Evolutionary conservation across 1,140 invertebrate genomes (phyloP), one percentile per base, ranked within the genome.

Genomic region (Pseudomyrmex sp.): DNA sequence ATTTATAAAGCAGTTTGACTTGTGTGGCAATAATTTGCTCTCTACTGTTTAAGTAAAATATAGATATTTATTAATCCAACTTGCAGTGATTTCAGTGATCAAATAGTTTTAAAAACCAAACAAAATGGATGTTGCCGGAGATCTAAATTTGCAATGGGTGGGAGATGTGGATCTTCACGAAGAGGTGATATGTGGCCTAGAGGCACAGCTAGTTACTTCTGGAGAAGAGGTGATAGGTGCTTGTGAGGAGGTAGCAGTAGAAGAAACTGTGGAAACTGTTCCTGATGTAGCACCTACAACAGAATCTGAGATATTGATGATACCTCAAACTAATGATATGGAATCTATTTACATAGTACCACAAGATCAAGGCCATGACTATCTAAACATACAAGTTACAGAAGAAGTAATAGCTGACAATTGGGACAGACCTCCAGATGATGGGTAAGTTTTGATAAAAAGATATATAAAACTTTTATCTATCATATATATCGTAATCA

Each of bases 371-470:
- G 93, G 94, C 4, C 93, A 94, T 52, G 94, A 95, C 70, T 96
- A 95, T 91, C 92, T 96, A 0, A 95, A 96, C 88, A 96, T 96
- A 92, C 93, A 95, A 85, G 96, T 97, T 13, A 96, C 96, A 2
- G 97, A 97, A 88, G 97, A 97, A 93, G 96, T 97, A 1, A 97
- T 97, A 8, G 96, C 96, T 0, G 97, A 97, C 91, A 96, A 97
- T 85, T 97, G 96, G 97, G 96, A 96, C 20, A 94, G 96, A 90
- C 94, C 96, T 63, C 96, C 96, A 5, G 96, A 96, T 73, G 96
- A 97, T 92, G 95, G 96, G 96, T 97, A 92, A 93, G 83, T 85
- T 80, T 35, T 20, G 35, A 35, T 35, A 35, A 35, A 35, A 35
- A 35, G 35, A 35, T 35, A 35, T 0, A 35, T 35, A 35, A 35